A percentile compares a stretch with the other conserved stretches of the same genome.
These are phyloP conservation scores for Channa striata DNA, from an alignment of 2,797 vertebrate species.

Conservation along the genomic window DNA sequence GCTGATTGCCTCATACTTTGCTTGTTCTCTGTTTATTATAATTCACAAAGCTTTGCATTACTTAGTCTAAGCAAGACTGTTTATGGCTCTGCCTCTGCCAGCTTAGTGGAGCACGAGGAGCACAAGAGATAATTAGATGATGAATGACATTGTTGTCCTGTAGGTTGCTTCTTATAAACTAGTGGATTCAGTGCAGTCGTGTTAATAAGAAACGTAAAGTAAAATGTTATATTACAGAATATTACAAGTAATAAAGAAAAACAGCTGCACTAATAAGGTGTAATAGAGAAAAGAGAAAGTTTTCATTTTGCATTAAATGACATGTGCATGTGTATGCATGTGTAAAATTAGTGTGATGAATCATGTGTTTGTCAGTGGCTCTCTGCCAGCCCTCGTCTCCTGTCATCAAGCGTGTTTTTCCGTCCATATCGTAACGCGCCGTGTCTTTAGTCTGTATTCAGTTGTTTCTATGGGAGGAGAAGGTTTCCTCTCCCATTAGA, in stretches of 20 bases:
- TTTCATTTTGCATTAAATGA: too few relatives aligned
- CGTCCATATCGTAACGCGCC: conserved; percentile 36
- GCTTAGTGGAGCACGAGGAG: conserved; percentile 24
- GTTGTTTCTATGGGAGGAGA: conserved; percentile 29
- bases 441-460: conserved; percentile 27
- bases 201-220: conserved; percentile 1
- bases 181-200: not conserved
- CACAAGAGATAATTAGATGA: conserved; percentile 33
- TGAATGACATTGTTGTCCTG: conserved; percentile 21
- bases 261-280: too few relatives aligned
- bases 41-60: conserved; percentile 50
- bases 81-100: conserved; percentile 23
- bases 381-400: conserved; percentile 15
- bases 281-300: too few relatives aligned
- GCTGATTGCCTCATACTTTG: conserved; percentile 57
- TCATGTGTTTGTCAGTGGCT: conserved; percentile 25
- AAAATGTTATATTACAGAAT: too few relatives aligned
- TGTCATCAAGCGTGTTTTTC: conserved; percentile 26
- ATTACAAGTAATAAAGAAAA: too few relatives aligned
- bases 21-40: too few relatives aligned
- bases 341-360: not conserved
- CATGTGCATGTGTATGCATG: not conserved
- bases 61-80: conserved; percentile 30
- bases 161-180: not conserved
- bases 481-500: conserved; percentile 64